Evolutionary conservation across 2,888 invertebrate species (phyloP), one percentile per base, ranked within the genome.

Genomic region (Darwinula stevensoni): DNA sequence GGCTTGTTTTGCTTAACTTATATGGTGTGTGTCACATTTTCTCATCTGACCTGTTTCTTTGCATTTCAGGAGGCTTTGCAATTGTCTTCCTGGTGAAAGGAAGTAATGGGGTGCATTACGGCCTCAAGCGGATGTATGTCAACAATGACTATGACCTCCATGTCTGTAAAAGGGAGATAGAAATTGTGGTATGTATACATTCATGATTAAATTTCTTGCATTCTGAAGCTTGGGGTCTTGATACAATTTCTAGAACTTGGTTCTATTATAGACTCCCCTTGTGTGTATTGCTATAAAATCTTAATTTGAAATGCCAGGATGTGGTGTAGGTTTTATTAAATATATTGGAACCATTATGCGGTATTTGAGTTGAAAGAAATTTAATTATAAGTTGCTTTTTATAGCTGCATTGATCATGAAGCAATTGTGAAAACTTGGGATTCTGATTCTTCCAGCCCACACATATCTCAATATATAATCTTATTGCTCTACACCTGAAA

Each of bases 91-190:
- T 80, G 44, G 80, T 74, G 31, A 71, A 69, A 51, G 65, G 64
- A 42, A 63, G 53, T 38, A 45, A 47, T 33, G 50, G 50, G 39
- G 62, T 61, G 35, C 63, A 67, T 42, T 80, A 71, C 58, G 84
- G 84, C 31, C 61, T 84, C 36, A 84, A 84, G 53, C 63, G 84
- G 39, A 74, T 84, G 67, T 78, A 75, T 52, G 80, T 84, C 42
- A 80, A 80, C 53, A 80, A 75, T 54, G 75, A 80, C 45, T 65
- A 68, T 45, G 78, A 80, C 54, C 59, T 86, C 44, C 69, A 67
- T 49, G 73, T 78, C 40, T 76, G 75, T 44, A 74, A 74, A 49
- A 61, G 76, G 43, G 84, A 84, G 57, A 75, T 78, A 49, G 74
- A 78, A 54, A 82, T 86, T 52, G 70, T 78, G 44, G 80, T 74